Conservation (phyloP, 2,888 invertebrate species). For the Apotomis capreana region DNA sequence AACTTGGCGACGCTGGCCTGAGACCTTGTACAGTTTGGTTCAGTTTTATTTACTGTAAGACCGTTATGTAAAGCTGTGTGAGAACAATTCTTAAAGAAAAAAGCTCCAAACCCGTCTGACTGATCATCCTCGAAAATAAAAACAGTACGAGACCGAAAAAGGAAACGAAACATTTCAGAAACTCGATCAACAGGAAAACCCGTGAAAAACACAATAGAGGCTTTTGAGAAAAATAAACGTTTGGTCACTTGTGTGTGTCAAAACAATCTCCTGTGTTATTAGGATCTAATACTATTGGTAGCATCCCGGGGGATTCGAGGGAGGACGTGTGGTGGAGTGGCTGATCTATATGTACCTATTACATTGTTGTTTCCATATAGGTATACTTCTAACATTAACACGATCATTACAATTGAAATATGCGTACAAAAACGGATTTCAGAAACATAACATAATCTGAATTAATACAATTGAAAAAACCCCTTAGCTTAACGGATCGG, state of each 20-base stretch:
- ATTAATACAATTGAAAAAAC: too few relatives aligned
- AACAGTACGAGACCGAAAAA: neutral
- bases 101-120: neutral
- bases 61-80: neutral
- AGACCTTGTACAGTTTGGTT: neutral
- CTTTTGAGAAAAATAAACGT: slow-evolving; percentile 40
- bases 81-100: too few relatives aligned
- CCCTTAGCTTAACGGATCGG: too few relatives aligned
- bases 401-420: too few relatives aligned
- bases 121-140: neutral
- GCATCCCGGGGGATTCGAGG: slow-evolving; percentile 26
- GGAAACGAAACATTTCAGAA: slow-evolving; percentile 21
- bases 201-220: slow-evolving; percentile 34
- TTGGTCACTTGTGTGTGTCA: slow-evolving; percentile 57
- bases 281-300: slow-evolving; percentile 44
- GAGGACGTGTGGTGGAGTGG: slow-evolving; percentile 3
- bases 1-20: slow-evolving; percentile 23
- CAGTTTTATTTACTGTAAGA: too few relatives aligned
- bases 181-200: slow-evolving; percentile 33
- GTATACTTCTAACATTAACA: too few relatives aligned
- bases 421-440: too few relatives aligned
- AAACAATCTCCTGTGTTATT: slow-evolving; percentile 76
- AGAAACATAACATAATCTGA: too few relatives aligned
- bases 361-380: too few relatives aligned
- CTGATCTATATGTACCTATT: too few relatives aligned